Percentiles rank a stretch among this genome's conserved stretches.
These are phyloP conservation scores for Sinocyclocheilus grahami DNA, from an alignment of 2,113 vertebrate genomes.

Conservation along the genomic window DNA sequence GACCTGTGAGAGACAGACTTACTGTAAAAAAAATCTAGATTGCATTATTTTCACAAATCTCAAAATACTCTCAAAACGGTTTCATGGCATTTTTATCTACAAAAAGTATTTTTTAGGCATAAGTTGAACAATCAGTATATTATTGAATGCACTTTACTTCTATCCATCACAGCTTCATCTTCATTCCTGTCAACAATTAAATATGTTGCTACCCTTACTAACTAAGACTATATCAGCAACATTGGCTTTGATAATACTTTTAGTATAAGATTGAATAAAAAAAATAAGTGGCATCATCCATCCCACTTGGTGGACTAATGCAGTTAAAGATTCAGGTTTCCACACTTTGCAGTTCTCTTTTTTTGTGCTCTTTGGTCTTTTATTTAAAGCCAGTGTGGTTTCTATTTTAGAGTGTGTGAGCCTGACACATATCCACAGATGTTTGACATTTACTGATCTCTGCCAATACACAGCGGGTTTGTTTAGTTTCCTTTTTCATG, in stretches of 20 bases:
- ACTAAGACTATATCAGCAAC: background rate
- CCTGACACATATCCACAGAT: background rate
- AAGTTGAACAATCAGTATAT: too few relatives aligned
- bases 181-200: background rate
- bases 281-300: background rate
- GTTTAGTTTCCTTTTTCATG: constrained; percentile 3
- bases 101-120: too few relatives aligned
- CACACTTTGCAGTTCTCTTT: background rate
- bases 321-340: background rate
- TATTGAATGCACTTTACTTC: too few relatives aligned
- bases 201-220: background rate
- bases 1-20: too few relatives aligned
- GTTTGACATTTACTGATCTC: background rate
- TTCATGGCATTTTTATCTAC: too few relatives aligned
- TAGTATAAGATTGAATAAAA: background rate
- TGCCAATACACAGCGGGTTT: background rate
- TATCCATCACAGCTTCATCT: too few relatives aligned
- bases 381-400: background rate
- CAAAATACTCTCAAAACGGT: too few relatives aligned
- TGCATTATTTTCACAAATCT: too few relatives aligned
- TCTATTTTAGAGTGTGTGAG: background rate
- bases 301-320: background rate
- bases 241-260: background rate
- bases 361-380: background rate
- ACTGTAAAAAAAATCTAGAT: too few relatives aligned